Percentiles rank a stretch among this genome's conserved stretches.
These are phyloP conservation scores for Geophilus truncorum DNA, from an alignment of 2,888 invertebrate genomes.

Conservation along the genomic window DNA sequence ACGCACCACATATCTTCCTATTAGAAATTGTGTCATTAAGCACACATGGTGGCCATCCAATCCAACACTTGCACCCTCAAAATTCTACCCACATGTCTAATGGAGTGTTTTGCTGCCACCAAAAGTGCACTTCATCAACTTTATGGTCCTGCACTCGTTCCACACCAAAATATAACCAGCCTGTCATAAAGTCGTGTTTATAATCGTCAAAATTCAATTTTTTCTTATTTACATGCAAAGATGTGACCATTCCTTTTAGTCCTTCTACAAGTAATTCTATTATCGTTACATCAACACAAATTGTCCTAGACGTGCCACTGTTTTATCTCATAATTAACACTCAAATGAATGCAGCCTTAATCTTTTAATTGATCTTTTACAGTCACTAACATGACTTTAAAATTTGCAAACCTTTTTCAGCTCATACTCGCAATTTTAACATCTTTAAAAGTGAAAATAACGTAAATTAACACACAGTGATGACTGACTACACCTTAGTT, in stretches of 20 bases:
- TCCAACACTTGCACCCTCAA: conserved; percentile 17
- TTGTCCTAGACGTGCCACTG: neutral
- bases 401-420: neutral
- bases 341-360: neutral
- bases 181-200: neutral
- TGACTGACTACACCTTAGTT: too few relatives aligned
- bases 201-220: neutral
- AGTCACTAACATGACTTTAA: neutral
- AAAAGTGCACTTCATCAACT: conserved; percentile 14
- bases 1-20: neutral
- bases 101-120: conserved; percentile 20
- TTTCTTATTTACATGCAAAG: neutral
- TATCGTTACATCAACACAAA: conserved; percentile 12
- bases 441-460: too few relatives aligned
- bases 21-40: conserved; percentile 15
- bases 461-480: too few relatives aligned
- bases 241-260: neutral
- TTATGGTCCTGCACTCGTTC: neutral
- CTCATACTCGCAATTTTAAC: too few relatives aligned
- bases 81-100: conserved; percentile 27
- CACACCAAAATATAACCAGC: neutral
- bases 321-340: conserved; percentile 22
- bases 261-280: neutral
- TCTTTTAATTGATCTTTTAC: conserved; percentile 15
- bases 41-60: conserved; percentile 7